Evolutionary conservation across 53 echinoderm and acorn worm species (phyloP).

Genomic region (Arbacia lixula): DNA sequence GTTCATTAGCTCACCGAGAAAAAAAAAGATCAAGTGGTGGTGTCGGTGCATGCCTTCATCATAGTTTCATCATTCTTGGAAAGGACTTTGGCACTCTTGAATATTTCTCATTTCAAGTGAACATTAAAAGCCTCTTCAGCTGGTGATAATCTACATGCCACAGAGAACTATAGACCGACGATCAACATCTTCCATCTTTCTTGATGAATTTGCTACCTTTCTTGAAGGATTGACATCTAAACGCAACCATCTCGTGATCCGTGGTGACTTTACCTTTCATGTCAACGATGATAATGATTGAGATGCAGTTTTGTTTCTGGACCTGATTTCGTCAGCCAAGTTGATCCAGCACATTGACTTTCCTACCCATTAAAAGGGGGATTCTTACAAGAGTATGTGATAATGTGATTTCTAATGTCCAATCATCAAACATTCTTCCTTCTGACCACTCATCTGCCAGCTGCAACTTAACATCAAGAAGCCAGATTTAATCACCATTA

Average conservation of each 20-base stretch:
- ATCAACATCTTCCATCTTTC: conserved; percentile 19
- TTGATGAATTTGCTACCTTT: conserved; percentile 51
- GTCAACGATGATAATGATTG: conserved; percentile 25
- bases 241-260: conserved; percentile 23
- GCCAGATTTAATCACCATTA: conserved; percentile 6
- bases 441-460: conserved; percentile 42
- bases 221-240: conserved; percentile 38
- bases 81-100: conserved; percentile 1
- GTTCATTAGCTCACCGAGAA: conserved; percentile 11
- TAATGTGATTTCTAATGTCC: neutral
- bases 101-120: neutral
- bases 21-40: conserved; percentile 42
- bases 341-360: conserved; percentile 26
- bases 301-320: conserved; percentile 6
- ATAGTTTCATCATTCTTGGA: neutral
- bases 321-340: conserved; percentile 26
- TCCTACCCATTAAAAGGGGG: conserved; percentile 48
- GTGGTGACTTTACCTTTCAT: conserved; percentile 62
- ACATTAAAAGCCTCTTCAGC: conserved; percentile 22
- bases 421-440: conserved; percentile 1
- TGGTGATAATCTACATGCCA: conserved; percentile 41
- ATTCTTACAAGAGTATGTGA: conserved; percentile 36
- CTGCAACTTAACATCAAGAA: conserved; percentile 7
- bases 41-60: conserved; percentile 1
- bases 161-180: neutral